Evolutionary conservation across 1,140 invertebrate species (phyloP).

Genomic region (Drosophila sucinea): DNA sequence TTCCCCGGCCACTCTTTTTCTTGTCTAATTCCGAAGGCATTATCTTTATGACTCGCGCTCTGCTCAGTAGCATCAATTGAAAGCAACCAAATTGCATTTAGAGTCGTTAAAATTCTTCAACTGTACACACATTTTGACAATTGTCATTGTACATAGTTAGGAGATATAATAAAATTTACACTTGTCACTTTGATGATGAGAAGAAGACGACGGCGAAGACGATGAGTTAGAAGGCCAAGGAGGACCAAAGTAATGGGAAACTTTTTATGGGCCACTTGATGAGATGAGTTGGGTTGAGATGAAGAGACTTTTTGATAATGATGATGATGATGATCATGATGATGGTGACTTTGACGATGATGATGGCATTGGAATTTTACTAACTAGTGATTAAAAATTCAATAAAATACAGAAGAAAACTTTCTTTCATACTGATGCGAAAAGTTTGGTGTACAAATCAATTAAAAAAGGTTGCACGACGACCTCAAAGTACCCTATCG

Average conservation of each 20-base stretch:
- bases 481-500: too few species aligned
- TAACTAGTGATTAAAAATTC: conserved; percentile 13
- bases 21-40: conserved; percentile 1
- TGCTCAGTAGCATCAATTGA: background rate
- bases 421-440: background rate
- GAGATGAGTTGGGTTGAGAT: background rate
- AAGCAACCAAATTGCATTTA: conserved; percentile 5
- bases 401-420: background rate
- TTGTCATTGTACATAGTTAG: conserved; percentile 11
- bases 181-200: conserved; percentile 8
- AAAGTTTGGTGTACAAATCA: conserved; percentile 7
- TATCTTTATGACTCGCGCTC: conserved; percentile 4
- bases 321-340: background rate
- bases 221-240: background rate
- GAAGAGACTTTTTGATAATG: background rate
- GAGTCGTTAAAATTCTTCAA: conserved; percentile 11
- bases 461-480: conserved; percentile 2
- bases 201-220: background rate
- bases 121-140: conserved; percentile 9
- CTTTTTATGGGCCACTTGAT: conserved; percentile 13
- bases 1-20: background rate
- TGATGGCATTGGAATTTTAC: background rate
- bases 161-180: conserved; percentile 12
- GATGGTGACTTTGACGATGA: background rate
- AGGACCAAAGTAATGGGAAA: conserved; percentile 3